Conservation (phyloP, 2,797 vertebrate genomes). For the Acanthornis magna region DNA sequence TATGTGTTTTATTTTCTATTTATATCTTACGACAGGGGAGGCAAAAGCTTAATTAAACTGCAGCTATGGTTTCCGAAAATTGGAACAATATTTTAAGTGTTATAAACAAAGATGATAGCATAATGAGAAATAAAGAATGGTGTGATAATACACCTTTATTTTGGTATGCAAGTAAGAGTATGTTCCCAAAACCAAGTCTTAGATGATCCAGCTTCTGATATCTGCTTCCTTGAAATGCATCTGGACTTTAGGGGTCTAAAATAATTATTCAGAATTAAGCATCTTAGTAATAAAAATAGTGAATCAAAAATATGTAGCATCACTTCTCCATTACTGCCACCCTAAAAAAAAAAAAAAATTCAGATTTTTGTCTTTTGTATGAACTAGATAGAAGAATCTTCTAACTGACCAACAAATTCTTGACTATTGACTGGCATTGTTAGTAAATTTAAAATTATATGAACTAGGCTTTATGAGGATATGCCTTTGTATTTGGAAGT, state of each 20-base stretch:
- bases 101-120: constrained; percentile 26
- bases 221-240: not conserved
- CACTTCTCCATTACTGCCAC: not conserved
- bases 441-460: not conserved
- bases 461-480: not conserved
- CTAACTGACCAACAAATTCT: constrained; percentile 17
- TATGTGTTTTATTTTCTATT: not conserved
- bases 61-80: constrained; percentile 44
- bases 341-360: not conserved
- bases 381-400: not conserved
- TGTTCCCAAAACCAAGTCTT: not conserved
- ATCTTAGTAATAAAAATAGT: not conserved
- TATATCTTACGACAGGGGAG: not conserved
- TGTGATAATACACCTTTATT: not conserved
- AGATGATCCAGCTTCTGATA: not conserved
- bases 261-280: not conserved
- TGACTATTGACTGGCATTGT: constrained; percentile 15
- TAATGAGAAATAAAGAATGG: constrained; percentile 3
- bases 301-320: not conserved
- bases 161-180: not conserved
- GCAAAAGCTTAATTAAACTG: constrained; percentile 57
- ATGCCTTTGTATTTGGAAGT: not conserved
- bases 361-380: not conserved
- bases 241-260: not conserved
- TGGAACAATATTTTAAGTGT: constrained; percentile 23